These are phyloP conservation scores for Gallinago undulata DNA, from an alignment of 2,113 vertebrate genomes.

Conservation along the genomic window DNA sequence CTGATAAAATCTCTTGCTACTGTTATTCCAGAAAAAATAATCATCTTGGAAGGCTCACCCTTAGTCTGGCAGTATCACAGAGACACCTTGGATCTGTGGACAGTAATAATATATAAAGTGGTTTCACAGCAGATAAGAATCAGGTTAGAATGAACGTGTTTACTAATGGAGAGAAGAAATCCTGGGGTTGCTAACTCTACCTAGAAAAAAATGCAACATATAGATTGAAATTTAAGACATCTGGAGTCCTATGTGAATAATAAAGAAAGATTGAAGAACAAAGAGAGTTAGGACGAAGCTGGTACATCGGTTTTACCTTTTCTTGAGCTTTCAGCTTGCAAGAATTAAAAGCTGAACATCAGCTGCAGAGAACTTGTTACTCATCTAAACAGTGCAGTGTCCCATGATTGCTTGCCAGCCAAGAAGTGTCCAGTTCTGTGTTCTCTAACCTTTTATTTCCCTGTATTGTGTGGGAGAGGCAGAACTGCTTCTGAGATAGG, in stretches of 20 bases:
- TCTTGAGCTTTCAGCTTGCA: neutral
- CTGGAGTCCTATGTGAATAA: neutral
- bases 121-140: neutral
- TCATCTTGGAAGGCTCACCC: neutral
- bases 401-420: fast-evolving
- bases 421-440: neutral
- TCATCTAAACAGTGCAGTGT: neutral
- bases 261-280: neutral
- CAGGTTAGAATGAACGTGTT: neutral
- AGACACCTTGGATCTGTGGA: constrained; percentile 14
- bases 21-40: constrained; percentile 12
- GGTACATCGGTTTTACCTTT: neutral
- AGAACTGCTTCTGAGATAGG: neutral
- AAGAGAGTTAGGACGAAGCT: neutral
- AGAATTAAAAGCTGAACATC: neutral
- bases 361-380: neutral
- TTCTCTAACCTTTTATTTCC: neutral
- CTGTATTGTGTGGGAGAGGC: neutral
- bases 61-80: neutral
- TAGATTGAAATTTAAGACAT: neutral
- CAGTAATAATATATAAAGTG: neutral
- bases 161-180: neutral
- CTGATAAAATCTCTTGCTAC: constrained; percentile 18
- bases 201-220: neutral
- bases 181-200: neutral